Conservation (phyloP, 2,113 vertebrate genomes). For the Tylochromis polylepis region DNA sequence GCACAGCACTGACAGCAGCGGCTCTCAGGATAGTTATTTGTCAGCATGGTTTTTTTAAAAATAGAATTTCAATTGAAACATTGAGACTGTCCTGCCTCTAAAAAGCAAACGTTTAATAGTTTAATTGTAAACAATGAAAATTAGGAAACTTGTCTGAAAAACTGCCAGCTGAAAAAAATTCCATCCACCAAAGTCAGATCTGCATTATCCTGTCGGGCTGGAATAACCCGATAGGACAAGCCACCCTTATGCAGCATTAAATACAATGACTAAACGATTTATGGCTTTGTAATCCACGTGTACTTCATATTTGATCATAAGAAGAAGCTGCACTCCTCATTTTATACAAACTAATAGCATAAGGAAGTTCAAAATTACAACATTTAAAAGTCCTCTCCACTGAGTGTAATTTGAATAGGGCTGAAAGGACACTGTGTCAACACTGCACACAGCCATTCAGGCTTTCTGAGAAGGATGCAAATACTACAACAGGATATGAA, state of each 20-base stretch:
- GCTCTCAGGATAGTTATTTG: conserved; percentile 8
- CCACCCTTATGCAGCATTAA: neutral
- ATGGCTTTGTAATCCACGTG: neutral
- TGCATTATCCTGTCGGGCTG: neutral
- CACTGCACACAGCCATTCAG: neutral
- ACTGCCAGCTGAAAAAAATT: neutral
- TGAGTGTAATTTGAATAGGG: neutral
- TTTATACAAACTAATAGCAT: neutral
- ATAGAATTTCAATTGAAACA: conserved; percentile 37
- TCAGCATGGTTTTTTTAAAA: neutral
- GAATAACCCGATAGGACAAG: neutral
- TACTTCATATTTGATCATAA: neutral
- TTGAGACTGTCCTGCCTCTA: neutral
- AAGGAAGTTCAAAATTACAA: neutral
- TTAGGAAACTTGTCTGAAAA: neutral
- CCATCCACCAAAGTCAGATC: neutral
- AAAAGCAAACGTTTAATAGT: neutral
- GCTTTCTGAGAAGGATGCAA: conserved; percentile 22
- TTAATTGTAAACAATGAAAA: neutral
- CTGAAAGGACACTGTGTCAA: neutral
- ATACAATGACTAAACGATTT: neutral
- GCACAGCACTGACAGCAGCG: neutral
- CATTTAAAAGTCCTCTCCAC: neutral
- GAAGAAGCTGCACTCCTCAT: neutral
- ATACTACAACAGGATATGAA: conserved; percentile 9